Conservation (phyloP, 2,888 invertebrate genomes). For the Pycnomerus fuliginosus region DNA sequence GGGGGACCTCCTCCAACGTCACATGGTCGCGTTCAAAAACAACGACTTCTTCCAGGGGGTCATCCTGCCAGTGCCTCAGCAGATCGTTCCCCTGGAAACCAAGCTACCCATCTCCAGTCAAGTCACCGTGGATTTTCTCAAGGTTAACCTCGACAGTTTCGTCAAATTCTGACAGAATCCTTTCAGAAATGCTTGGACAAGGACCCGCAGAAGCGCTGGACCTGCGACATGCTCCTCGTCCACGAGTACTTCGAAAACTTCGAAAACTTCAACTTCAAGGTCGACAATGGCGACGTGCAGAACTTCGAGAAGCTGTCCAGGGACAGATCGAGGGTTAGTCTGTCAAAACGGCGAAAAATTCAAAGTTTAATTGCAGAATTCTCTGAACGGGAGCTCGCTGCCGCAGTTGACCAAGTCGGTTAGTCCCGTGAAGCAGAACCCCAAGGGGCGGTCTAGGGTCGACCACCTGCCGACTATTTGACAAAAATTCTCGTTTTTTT, state of each 20-base stretch:
- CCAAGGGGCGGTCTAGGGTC: conserved; percentile 53
- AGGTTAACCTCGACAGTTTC: too few species aligned
- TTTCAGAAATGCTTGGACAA: conserved; percentile 95
- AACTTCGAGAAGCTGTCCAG: conserved; percentile 62
- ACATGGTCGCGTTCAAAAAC: conserved; percentile 93
- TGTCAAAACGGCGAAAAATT: conserved; percentile 1
- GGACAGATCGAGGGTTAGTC: conserved; percentile 63
- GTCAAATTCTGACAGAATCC: too few species aligned
- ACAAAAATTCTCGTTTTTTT: conserved; percentile 53
- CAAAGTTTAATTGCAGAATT: conserved; percentile 46
- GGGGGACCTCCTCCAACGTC: conserved; percentile 90
- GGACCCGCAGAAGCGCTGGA: conserved; percentile 89
- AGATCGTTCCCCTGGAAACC: conserved; percentile 78
- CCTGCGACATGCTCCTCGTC: conserved; percentile 84
- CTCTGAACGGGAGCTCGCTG: conserved; percentile 61
- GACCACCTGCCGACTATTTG: conserved; percentile 77
- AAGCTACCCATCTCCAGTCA: conserved; percentile 78
- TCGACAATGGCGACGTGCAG: conserved; percentile 67
- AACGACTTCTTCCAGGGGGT: conserved; percentile 93
- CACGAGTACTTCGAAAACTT: conserved; percentile 95
- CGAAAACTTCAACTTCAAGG: conserved; percentile 82
- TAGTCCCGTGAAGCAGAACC: conserved; percentile 56
- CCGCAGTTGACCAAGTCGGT: conserved; percentile 63
- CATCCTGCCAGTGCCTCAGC: conserved; percentile 87
- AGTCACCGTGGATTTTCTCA: conserved; percentile 79